A percentile compares a stretch with the other conserved stretches of the same genome.
Conservation (phyloP, 2,888 invertebrate genomes). For the Drosophila neutralis region DNA sequence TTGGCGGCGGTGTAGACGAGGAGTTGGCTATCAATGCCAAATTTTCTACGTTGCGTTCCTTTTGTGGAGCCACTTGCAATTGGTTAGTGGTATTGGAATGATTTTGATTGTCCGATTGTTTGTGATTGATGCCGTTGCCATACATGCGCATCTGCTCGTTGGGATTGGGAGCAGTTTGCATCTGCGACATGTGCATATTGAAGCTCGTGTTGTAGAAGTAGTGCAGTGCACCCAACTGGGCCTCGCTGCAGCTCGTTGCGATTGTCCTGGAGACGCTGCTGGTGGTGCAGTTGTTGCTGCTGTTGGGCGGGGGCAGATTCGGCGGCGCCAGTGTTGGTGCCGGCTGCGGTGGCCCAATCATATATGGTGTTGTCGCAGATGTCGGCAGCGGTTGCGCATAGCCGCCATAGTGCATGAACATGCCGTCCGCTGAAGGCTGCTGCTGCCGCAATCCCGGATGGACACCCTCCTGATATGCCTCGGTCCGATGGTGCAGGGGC, state of each 20-base stretch:
- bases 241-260: background rate
- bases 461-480: constrained; percentile 31
- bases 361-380: constrained; percentile 19
- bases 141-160: constrained; percentile 17
- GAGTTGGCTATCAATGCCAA: constrained; percentile 2
- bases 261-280: background rate
- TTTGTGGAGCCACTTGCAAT: constrained; percentile 15
- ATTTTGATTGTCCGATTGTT: background rate
- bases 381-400: constrained; percentile 36
- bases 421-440: constrained; percentile 57
- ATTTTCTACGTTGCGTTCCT: constrained; percentile 10
- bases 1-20: constrained; percentile 38
- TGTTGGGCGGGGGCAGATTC: constrained; percentile 3
- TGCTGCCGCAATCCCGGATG: constrained; percentile 21
- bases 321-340: constrained; percentile 8
- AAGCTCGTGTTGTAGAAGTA: constrained; percentile 89
- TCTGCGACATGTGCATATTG: constrained; percentile 81
- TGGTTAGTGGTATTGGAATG: constrained; percentile 52
- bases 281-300: constrained; percentile 6
- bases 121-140: background rate
- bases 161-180: background rate
- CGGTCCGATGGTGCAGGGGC: constrained; percentile 22
- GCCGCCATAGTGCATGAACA: constrained; percentile 62
- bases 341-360: constrained; percentile 32
- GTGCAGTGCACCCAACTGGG: constrained; percentile 85